Conservation (phyloP, 2,113 vertebrate species). For the Puntigrus tetrazona region DNA sequence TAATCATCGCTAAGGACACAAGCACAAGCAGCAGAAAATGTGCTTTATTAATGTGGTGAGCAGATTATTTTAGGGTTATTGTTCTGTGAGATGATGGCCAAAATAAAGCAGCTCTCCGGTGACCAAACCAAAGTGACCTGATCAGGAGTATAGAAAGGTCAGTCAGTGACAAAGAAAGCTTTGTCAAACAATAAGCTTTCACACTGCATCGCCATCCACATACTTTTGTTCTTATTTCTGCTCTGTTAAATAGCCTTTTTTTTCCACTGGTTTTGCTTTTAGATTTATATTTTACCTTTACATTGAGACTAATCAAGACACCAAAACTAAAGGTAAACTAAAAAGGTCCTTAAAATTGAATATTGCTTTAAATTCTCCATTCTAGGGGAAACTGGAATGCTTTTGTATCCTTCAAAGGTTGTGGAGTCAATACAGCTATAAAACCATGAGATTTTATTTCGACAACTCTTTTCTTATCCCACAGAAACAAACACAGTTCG, state of each 20-base stretch:
- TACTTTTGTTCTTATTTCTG: background rate
- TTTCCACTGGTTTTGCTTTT: background rate
- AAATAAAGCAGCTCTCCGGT: background rate
- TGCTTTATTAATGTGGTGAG: background rate
- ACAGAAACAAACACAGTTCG: slow-evolving; percentile 11
- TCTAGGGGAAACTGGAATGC: background rate
- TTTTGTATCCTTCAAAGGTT: background rate
- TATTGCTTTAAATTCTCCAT: too few relatives aligned
- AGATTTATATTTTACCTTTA: background rate
- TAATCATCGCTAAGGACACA: slow-evolving; percentile 14
- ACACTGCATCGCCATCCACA: background rate
- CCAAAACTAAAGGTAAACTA: too few relatives aligned
- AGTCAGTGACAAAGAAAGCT: background rate
- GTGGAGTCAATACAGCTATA: background rate
- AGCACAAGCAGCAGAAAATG: background rate
- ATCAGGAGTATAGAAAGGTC: background rate
- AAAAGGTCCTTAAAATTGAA: too few relatives aligned
- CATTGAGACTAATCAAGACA: too few relatives aligned
- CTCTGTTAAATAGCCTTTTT: background rate
- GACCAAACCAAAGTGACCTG: slow-evolving; percentile 10
- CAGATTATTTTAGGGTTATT: slow-evolving; percentile 14
- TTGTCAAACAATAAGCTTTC: background rate
- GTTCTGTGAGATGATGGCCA: background rate
- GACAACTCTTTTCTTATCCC: background rate
- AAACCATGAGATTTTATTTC: background rate